phyloP scores from a whole-genome alignment of 2,113 vertebrate species.

The Merops nubicus region DNA sequence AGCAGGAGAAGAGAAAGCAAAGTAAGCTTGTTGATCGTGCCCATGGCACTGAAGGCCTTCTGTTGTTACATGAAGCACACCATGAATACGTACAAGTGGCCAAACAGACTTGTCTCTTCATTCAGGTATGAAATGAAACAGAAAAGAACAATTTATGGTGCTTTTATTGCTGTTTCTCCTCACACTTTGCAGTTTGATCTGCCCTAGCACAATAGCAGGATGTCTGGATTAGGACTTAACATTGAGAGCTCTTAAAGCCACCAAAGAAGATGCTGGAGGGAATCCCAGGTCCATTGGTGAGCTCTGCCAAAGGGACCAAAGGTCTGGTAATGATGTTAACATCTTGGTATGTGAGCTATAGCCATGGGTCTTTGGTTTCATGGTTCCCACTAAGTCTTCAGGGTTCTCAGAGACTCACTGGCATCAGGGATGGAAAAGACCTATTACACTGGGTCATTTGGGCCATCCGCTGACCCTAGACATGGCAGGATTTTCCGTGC shows the following conservation, averaged over 20 bases:
- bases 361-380: background rate
- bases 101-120: accelerated
- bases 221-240: background rate
- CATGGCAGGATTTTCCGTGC: background rate
- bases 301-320: slow-evolving; percentile 17
- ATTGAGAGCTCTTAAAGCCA: background rate
- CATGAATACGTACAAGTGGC: background rate
- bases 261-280: slow-evolving; percentile 14
- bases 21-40: background rate
- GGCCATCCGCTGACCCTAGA: background rate
- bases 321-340: background rate
- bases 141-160: background rate
- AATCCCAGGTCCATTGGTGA: slow-evolving; percentile 4
- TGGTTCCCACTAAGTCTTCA: background rate
- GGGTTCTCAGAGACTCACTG: background rate
- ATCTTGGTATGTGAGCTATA: background rate
- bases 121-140: accelerated
- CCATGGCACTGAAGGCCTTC: background rate
- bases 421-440: slow-evolving; percentile 14
- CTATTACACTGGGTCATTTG: background rate
- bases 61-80: background rate
- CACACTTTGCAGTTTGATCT: background rate
- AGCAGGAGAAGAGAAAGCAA: background rate
- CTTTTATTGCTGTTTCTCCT: background rate
- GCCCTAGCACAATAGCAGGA: background rate